Conservation (phyloP, 2,888 invertebrate genomes). For the Apodemia mormo region DNA sequence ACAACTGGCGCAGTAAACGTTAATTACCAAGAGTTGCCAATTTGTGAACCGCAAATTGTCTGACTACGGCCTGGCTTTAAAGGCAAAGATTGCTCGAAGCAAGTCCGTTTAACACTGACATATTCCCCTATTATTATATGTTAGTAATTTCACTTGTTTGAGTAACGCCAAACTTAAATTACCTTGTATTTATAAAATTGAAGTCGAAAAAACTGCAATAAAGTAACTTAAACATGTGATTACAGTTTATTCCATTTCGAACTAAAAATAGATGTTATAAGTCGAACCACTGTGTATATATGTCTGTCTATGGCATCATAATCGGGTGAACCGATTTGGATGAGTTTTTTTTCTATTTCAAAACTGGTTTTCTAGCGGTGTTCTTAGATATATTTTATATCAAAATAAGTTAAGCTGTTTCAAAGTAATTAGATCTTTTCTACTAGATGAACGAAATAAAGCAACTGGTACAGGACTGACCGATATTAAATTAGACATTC, state of each 20-base stretch:
- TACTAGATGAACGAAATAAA: too few relatives aligned
- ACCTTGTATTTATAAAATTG: constrained; percentile 2
- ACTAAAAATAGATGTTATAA: too few relatives aligned
- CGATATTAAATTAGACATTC: too few relatives aligned
- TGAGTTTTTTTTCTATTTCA: too few relatives aligned
- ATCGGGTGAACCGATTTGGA: too few relatives aligned
- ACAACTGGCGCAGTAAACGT: constrained; percentile 57
- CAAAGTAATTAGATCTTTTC: too few relatives aligned
- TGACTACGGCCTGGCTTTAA: constrained; percentile 35
- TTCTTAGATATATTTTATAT: too few relatives aligned
- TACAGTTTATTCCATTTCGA: background rate
- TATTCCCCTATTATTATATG: background rate
- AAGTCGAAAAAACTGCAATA: background rate
- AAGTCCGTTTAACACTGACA: constrained; percentile 3
- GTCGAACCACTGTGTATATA: too few relatives aligned
- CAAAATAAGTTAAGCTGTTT: too few relatives aligned
- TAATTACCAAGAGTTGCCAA: constrained; percentile 70
- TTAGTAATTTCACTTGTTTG: constrained; percentile 2
- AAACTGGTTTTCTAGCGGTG: too few relatives aligned
- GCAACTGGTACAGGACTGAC: too few relatives aligned
- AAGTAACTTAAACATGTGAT: background rate
- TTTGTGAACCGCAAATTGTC: constrained; percentile 67
- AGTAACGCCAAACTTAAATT: constrained; percentile 18
- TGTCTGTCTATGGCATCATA: too few relatives aligned
- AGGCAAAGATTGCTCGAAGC: constrained; percentile 22